A percentile compares a stretch with the other conserved stretches of the same genome.
phyloP scores from a whole-genome alignment of 2,113 vertebrate species.

The Cranoglanis bouderius region DNA sequence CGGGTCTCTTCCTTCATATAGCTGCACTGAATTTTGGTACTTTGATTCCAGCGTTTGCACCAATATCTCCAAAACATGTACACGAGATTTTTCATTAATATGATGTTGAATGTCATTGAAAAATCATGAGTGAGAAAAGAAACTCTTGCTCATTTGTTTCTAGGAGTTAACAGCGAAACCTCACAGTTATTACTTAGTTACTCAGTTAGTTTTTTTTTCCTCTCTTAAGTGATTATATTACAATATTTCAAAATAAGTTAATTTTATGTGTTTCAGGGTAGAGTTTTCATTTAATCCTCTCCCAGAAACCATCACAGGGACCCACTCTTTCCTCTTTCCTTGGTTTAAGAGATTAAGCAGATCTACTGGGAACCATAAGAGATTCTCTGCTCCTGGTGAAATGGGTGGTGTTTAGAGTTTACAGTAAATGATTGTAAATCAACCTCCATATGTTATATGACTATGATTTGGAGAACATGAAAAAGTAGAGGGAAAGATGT shows the following conservation, averaged over 20 bases:
- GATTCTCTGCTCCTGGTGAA: slow-evolving; percentile 36
- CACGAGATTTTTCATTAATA: neutral
- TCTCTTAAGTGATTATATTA: too few relatives aligned
- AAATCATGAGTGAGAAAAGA: neutral
- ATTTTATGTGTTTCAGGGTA: neutral
- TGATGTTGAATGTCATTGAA: neutral
- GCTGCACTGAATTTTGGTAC: neutral
- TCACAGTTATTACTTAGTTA: neutral
- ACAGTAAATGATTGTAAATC: slow-evolving; percentile 51
- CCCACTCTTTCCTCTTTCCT: neutral
- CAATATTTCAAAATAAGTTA: neutral
- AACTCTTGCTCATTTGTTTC: neutral
- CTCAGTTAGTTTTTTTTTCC: neutral
- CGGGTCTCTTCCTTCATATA: neutral
- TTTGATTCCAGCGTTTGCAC: neutral
- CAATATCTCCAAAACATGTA: neutral
- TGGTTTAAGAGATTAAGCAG: slow-evolving; percentile 43
- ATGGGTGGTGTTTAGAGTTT: slow-evolving; percentile 52
- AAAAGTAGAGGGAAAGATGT: slow-evolving; percentile 36
- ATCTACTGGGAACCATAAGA: slow-evolving; percentile 49
- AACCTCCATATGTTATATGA: slow-evolving; percentile 55
- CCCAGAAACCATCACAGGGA: neutral
- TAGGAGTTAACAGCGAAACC: too few relatives aligned
- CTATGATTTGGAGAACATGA: slow-evolving; percentile 42
- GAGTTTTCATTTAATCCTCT: neutral